phyloP scores from a whole-genome alignment of 2,888 invertebrate species.

The Trissonchulus sp. region DNA sequence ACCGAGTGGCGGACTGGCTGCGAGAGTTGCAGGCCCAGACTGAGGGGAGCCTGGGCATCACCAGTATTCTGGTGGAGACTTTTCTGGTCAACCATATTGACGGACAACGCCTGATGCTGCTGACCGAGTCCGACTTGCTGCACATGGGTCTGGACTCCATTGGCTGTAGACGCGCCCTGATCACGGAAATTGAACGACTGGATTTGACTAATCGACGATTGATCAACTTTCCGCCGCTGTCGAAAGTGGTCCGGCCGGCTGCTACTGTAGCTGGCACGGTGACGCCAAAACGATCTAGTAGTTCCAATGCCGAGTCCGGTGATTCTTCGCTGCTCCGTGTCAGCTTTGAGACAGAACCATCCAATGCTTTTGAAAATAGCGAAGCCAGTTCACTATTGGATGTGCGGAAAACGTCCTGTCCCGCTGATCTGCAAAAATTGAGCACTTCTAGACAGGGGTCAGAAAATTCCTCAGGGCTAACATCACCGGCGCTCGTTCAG shows the following conservation, averaged over 20 bases:
- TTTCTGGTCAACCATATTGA: constrained; percentile 47
- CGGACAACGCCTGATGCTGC: constrained; percentile 47
- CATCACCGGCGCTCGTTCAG: not conserved
- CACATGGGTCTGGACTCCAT: constrained; percentile 48
- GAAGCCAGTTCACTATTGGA: too few relatives aligned
- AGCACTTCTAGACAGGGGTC: not conserved
- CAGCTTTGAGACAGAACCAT: too few relatives aligned
- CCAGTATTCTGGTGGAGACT: not conserved
- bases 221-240: constrained; percentile 25
- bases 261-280: not conserved
- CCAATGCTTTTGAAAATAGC: too few relatives aligned
- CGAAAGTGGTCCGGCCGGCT: not conserved
- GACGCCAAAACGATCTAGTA: not conserved
- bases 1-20: constrained; percentile 32
- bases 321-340: not conserved
- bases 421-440: not conserved
- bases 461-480: too few relatives aligned
- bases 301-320: not conserved
- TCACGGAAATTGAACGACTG: constrained; percentile 17
- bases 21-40: constrained; percentile 26
- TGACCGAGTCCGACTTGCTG: constrained; percentile 47
- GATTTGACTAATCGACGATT: constrained; percentile 18
- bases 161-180: constrained; percentile 42
- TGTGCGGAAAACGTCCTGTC: not conserved
- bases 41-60: not conserved